phyloP scores from a whole-genome alignment of 2,888 invertebrate species.

The Eulithis prunata region DNA sequence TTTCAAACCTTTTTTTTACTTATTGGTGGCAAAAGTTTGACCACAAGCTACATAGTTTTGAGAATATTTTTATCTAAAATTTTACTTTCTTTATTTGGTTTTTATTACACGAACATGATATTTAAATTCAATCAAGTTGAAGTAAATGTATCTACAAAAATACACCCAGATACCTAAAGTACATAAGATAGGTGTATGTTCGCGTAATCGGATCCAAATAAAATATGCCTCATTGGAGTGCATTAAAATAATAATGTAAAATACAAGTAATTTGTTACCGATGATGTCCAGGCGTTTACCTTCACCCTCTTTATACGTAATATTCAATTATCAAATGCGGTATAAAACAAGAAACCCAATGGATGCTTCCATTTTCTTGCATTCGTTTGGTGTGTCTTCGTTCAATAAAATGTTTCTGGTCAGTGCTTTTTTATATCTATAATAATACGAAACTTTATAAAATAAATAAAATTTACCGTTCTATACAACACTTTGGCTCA shows the following conservation, averaged over 20 bases:
- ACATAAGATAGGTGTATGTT: not conserved
- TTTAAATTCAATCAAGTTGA: too few relatives aligned
- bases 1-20: too few relatives aligned
- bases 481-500: not conserved
- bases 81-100: too few relatives aligned
- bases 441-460: too few relatives aligned
- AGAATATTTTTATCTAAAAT: too few relatives aligned
- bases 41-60: too few relatives aligned
- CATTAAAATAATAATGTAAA: constrained; percentile 20
- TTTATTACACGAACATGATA: too few relatives aligned
- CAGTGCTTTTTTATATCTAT: constrained; percentile 7
- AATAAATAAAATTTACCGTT: not conserved
- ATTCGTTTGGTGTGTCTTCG: constrained; percentile 24
- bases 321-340: constrained; percentile 24
- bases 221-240: constrained; percentile 15
- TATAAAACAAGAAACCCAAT: constrained; percentile 34
- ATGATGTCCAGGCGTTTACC: constrained; percentile 35
- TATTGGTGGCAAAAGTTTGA: too few relatives aligned
- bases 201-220: constrained; percentile 1
- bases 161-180: too few relatives aligned
- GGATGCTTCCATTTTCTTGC: constrained; percentile 23
- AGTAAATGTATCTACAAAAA: too few relatives aligned
- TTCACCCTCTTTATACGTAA: constrained; percentile 33
- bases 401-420: constrained; percentile 31
- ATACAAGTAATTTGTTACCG: constrained; percentile 32